phyloP scores from a whole-genome alignment of 2,888 invertebrate species.

The Venusia cambrica region DNA sequence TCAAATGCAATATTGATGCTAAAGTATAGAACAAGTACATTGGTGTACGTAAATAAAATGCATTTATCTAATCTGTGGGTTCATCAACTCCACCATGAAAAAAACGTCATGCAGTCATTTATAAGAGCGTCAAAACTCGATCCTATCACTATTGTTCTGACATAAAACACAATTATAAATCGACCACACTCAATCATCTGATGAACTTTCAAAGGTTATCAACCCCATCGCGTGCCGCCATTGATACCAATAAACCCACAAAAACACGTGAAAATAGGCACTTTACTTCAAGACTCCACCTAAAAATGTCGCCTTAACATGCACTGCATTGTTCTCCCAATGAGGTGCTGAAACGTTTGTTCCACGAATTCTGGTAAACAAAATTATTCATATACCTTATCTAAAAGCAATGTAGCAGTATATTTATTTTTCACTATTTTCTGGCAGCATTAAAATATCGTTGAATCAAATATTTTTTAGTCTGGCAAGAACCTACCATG shows the following conservation, averaged over 20 bases:
- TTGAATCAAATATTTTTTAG: too few relatives aligned
- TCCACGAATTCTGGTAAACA: constrained; percentile 19
- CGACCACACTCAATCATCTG: constrained; percentile 17
- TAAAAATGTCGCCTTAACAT: constrained; percentile 39
- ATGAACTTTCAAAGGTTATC: constrained; percentile 28
- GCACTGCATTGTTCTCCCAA: constrained; percentile 38
- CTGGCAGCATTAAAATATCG: too few relatives aligned
- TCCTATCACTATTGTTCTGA: not conserved
- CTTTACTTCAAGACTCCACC: constrained; percentile 32
- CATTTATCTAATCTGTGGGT: too few relatives aligned
- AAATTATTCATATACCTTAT: too few relatives aligned
- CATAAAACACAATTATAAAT: constrained; percentile 13
- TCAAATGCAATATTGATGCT: too few relatives aligned
- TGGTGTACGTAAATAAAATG: too few relatives aligned
- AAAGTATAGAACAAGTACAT: too few relatives aligned
- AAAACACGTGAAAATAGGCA: constrained; percentile 28
- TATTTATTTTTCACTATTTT: too few relatives aligned
- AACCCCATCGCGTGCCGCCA: constrained; percentile 27
- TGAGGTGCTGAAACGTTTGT: constrained; percentile 37
- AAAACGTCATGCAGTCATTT: too few relatives aligned
- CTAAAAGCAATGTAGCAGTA: too few relatives aligned
- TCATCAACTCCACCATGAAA: too few relatives aligned
- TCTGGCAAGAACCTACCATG: too few relatives aligned
- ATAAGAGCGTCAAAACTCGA: not conserved
- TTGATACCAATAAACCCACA: constrained; percentile 22